A percentile compares a stretch with the other conserved stretches of the same genome.
Conservation (phyloP, 2,113 vertebrate species). For the Mirza zaza region DNA sequence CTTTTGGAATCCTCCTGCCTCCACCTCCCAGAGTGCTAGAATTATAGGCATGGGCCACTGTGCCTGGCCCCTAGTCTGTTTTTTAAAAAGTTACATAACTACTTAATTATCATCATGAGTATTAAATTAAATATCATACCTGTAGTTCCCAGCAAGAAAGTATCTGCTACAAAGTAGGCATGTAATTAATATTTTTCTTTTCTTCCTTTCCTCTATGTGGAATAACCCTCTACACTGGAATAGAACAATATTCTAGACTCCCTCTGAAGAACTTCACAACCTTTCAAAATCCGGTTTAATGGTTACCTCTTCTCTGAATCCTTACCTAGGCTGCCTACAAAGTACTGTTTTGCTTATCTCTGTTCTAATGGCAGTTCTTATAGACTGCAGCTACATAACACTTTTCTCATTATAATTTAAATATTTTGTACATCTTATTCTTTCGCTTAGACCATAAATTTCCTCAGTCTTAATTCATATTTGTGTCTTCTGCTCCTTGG, state of each 20-base stretch:
- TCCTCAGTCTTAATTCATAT: background rate
- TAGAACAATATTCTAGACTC: background rate
- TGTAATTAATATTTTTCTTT: slow-evolving; percentile 26
- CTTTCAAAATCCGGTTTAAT: slow-evolving; percentile 30
- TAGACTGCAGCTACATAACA: background rate
- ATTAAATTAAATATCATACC: slow-evolving; percentile 17
- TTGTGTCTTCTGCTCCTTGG: background rate
- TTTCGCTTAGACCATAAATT: slow-evolving; percentile 4
- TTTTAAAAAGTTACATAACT: background rate
- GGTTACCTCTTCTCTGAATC: background rate
- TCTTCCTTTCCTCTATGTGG: background rate
- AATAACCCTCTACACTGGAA: background rate
- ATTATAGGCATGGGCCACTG: too few relatives aligned
- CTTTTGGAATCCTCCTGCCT: too few relatives aligned
- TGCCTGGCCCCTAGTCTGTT: background rate
- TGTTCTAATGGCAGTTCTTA: slow-evolving; percentile 20
- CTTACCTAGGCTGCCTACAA: background rate
- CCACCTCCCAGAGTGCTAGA: too few relatives aligned
- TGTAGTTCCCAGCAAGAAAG: slow-evolving; percentile 8
- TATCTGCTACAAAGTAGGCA: background rate
- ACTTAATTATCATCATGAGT: slow-evolving; percentile 16
- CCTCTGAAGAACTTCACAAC: background rate
- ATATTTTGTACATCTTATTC: background rate
- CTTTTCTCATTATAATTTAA: background rate
- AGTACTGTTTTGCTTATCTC: background rate